phyloP scores from a whole-genome alignment of 2,797 vertebrate species.

The Picus viridis region DNA sequence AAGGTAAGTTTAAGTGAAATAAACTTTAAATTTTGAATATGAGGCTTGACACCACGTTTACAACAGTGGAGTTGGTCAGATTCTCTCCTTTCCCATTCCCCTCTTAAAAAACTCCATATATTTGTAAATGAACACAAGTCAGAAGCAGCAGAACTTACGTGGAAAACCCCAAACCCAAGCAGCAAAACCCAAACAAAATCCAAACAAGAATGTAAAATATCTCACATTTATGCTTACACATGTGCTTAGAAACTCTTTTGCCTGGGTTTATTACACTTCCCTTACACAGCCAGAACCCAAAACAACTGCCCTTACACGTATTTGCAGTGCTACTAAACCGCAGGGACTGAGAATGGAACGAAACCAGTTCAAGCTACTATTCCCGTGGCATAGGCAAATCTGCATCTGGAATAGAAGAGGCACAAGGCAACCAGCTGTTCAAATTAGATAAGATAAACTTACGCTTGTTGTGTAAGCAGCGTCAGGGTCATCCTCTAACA shows the following conservation, averaged over 20 bases:
- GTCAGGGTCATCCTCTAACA: conserved; percentile 95
- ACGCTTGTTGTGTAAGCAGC: conserved; percentile 96
- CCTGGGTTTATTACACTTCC: not conserved
- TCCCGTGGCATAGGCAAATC: not conserved
- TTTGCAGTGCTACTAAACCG: not conserved
- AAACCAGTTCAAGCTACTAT: not conserved
- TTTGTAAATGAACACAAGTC: not conserved
- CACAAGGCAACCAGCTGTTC: not conserved
- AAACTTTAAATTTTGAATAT: not conserved
- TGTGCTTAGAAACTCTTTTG: not conserved
- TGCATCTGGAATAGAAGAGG: not conserved
- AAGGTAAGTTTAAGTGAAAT: not conserved
- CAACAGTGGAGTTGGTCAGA: not conserved
- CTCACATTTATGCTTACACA: not conserved
- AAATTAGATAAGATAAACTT: conserved; percentile 69
- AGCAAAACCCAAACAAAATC: not conserved
- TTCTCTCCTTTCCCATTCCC: not conserved
- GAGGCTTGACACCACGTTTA: not conserved
- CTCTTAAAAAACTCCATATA: not conserved
- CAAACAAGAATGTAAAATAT: not conserved
- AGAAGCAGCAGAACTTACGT: fast-evolving
- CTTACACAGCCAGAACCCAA: not conserved
- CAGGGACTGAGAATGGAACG: not conserved
- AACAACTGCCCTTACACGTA: not conserved
- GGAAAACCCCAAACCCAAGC: not conserved